These are phyloP conservation scores for Dromius quadrimaculatus DNA, from an alignment of 2,888 invertebrate species.

Conservation along the genomic window DNA sequence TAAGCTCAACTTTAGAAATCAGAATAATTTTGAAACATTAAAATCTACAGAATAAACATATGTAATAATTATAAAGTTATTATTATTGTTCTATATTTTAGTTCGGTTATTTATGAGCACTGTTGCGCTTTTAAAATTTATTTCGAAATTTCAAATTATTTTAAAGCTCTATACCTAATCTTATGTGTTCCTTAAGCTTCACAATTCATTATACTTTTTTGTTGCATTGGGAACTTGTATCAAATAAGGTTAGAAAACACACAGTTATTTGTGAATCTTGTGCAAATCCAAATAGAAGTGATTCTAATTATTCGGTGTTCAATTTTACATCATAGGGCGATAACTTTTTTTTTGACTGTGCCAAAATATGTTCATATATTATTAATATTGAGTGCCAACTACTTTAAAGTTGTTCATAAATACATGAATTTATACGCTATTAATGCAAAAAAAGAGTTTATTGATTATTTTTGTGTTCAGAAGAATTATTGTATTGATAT, in stretches of 20 bases:
- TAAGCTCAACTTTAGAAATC: conserved; percentile 23
- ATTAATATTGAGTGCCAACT: conserved; percentile 12
- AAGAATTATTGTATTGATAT: not conserved
- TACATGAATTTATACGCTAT: not conserved
- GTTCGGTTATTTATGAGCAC: conserved; percentile 1
- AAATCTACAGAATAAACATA: conserved; percentile 2
- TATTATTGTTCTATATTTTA: conserved; percentile 29
- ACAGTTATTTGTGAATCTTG: conserved; percentile 13
- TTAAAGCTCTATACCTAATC: conserved; percentile 23
- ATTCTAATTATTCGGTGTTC: conserved; percentile 23
- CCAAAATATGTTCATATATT: conserved; percentile 25
- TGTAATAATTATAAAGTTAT: not conserved
- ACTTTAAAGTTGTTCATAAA: conserved; percentile 9
- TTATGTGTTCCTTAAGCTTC: conserved; percentile 21
- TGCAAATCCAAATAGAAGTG: conserved; percentile 24
- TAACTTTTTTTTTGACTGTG: conserved; percentile 9
- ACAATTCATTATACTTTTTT: conserved; percentile 6
- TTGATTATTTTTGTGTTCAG: too few relatives aligned
- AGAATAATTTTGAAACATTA: conserved; percentile 8
- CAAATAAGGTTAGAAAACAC: conserved; percentile 5
- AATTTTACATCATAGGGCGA: conserved; percentile 12
- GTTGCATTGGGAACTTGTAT: not conserved
- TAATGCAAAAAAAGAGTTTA: conserved; percentile 6
- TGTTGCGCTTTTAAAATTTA: conserved; percentile 21
- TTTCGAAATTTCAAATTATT: conserved; percentile 4